A percentile compares a stretch with the other conserved stretches of the same genome.
Conservation (phyloP, 2,888 invertebrate genomes). For the Panopea generosa region DNA sequence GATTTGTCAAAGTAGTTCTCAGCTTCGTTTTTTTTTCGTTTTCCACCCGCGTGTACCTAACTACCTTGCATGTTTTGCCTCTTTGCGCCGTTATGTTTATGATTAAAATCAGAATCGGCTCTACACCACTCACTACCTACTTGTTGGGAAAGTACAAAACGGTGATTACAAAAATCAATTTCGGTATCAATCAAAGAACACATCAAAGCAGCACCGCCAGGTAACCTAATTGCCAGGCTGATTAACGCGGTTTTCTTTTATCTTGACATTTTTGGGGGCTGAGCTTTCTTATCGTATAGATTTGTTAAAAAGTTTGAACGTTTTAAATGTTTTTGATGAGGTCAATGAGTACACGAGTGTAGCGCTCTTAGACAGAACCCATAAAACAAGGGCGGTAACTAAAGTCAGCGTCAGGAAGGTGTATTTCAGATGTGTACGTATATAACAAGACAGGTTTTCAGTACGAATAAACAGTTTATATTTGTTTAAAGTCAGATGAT, state of each 20-base stretch:
- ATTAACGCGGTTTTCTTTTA: slow-evolving; percentile 21
- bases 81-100: too few relatives aligned
- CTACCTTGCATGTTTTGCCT: too few relatives aligned
- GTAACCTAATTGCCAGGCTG: slow-evolving; percentile 20
- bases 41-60: too few relatives aligned
- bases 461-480: too few relatives aligned
- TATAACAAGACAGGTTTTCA: too few relatives aligned
- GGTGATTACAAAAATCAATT: slow-evolving; percentile 42
- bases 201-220: slow-evolving; percentile 32
- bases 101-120: not conserved
- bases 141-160: not conserved
- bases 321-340: slow-evolving; percentile 7
- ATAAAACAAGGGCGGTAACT: not conserved
- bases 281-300: slow-evolving; percentile 20
- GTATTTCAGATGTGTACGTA: too few relatives aligned
- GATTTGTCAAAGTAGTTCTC: too few relatives aligned
- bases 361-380: not conserved
- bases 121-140: not conserved
- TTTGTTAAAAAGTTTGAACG: slow-evolving; percentile 27
- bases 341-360: not conserved
- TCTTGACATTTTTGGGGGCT: slow-evolving; percentile 33
- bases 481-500: too few relatives aligned
- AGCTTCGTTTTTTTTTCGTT: too few relatives aligned
- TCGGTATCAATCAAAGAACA: slow-evolving; percentile 47
- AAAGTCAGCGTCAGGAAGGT: not conserved